Conservation (phyloP, 2,113 vertebrate genomes). For the Typhlomys cinereus region DNA sequence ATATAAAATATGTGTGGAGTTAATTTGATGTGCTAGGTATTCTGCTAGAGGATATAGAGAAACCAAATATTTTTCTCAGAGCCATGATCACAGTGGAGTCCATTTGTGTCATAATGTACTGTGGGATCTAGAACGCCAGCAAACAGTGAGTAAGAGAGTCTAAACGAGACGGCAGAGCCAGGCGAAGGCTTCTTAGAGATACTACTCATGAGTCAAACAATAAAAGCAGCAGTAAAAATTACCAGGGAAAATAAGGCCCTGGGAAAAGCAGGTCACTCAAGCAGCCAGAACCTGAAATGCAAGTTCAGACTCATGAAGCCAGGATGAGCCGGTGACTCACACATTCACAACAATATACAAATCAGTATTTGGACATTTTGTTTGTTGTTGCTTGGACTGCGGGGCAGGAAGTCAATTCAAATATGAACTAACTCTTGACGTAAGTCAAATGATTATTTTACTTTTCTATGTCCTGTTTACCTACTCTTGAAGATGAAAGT, state of each 20-base stretch:
- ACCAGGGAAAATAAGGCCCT: conserved; percentile 1
- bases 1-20: conserved; percentile 30
- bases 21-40: background rate
- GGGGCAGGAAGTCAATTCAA: conserved; percentile 54
- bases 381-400: conserved; percentile 46
- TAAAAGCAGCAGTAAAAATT: background rate
- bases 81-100: background rate
- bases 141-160: background rate
- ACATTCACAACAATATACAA: conserved; percentile 18
- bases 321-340: conserved; percentile 18
- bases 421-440: conserved; percentile 37
- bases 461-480: conserved; percentile 38
- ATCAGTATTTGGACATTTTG: conserved; percentile 52
- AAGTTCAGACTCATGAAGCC: background rate
- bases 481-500: conserved; percentile 41
- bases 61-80: background rate
- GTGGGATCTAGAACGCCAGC: background rate
- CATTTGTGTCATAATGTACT: background rate
- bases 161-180: background rate
- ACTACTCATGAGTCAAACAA: background rate
- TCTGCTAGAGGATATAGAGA: background rate
- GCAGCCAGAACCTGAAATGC: background rate
- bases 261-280: background rate
- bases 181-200: background rate
- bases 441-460: conserved; percentile 53